These are phyloP conservation scores for Numida meleagris DNA, from an alignment of 2,113 vertebrate genomes.

Conservation along the genomic window DNA sequence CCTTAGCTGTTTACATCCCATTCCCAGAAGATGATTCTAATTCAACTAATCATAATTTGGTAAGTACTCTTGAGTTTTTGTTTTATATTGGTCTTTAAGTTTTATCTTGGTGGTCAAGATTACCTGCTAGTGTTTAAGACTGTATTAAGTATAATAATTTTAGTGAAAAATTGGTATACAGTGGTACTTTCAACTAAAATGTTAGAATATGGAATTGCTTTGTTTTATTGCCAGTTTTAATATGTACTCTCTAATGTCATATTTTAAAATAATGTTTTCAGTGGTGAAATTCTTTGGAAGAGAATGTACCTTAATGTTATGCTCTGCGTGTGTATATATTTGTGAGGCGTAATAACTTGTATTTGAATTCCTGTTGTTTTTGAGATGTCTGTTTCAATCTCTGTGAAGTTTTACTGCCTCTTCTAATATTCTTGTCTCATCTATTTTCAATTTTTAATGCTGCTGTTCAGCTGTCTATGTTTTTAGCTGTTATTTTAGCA, in stretches of 20 bases:
- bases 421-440: neutral
- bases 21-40: conserved; percentile 99
- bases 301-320: neutral
- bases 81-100: neutral
- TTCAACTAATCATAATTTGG: conserved; percentile 99
- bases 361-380: neutral
- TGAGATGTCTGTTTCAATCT: neutral
- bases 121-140: neutral
- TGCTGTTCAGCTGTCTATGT: neutral
- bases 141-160: neutral
- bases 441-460: neutral
- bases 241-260: neutral
- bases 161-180: neutral
- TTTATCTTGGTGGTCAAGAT: neutral
- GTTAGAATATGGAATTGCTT: neutral
- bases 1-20: conserved; percentile 99
- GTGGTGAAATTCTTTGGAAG: conserved; percentile 19
- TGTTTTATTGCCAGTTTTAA: neutral
- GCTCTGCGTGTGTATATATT: neutral
- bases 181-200: neutral
- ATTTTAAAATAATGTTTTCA: conserved; percentile 14
- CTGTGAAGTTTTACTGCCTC: neutral
- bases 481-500: neutral
- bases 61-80: conserved; percentile 79
- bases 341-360: neutral